phyloP scores from a whole-genome alignment of 2,888 invertebrate genomes.

The Neria commutata region DNA sequence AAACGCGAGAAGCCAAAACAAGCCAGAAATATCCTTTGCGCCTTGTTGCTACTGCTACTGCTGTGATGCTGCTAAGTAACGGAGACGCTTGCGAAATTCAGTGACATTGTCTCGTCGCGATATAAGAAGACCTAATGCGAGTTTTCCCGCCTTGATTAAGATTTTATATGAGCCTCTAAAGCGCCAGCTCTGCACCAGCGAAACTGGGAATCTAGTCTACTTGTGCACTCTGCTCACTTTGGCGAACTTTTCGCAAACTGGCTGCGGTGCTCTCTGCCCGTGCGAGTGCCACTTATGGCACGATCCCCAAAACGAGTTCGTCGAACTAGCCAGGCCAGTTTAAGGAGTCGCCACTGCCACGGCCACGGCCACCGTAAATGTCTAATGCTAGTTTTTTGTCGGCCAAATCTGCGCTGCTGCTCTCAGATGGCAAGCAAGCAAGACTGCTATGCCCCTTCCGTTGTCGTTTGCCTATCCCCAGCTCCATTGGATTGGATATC shows the following conservation, averaged over 20 bases:
- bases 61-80: slow-evolving; percentile 20
- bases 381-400: slow-evolving; percentile 26
- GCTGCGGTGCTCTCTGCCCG: neutral
- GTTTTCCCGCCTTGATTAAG: slow-evolving; percentile 54
- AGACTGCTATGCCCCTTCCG: slow-evolving; percentile 23
- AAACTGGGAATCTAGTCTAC: slow-evolving; percentile 3
- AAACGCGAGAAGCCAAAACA: slow-evolving; percentile 19
- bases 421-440: slow-evolving; percentile 37
- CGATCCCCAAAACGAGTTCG: neutral
- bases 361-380: slow-evolving; percentile 6
- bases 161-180: slow-evolving; percentile 57
- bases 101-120: slow-evolving; percentile 59
- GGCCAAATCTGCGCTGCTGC: slow-evolving; percentile 7
- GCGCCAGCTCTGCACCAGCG: slow-evolving; percentile 12
- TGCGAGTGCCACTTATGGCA: neutral
- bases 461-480: slow-evolving; percentile 30
- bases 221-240: neutral
- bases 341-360: slow-evolving; percentile 28
- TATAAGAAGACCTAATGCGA: slow-evolving; percentile 61
- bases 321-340: slow-evolving; percentile 37
- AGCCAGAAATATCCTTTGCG: slow-evolving; percentile 26
- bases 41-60: slow-evolving; percentile 17
- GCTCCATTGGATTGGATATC: no score
- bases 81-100: slow-evolving; percentile 39
- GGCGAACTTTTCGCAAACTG: neutral